phyloP scores from a whole-genome alignment of 2,888 invertebrate genomes.

The Hirtodrosophila alboralis region DNA sequence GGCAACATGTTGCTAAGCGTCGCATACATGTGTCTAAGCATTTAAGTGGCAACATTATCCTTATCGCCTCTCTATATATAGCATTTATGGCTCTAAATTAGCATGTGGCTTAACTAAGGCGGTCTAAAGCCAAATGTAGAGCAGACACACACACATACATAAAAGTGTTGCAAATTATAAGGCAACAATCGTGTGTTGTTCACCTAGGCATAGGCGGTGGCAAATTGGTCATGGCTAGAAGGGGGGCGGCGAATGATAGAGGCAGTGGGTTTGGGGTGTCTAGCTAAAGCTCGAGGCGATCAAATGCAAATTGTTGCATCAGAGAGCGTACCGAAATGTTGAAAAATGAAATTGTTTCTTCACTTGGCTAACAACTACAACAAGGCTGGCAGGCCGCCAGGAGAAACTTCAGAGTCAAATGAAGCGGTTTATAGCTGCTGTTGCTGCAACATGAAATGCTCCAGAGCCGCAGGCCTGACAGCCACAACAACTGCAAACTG shows the following conservation, averaged over 20 bases:
- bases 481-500: conserved; percentile 16
- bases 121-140: conserved; percentile 56
- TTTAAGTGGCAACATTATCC: conserved; percentile 2
- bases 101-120: conserved; percentile 34
- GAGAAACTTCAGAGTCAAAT: conserved; percentile 64
- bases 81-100: conserved; percentile 20
- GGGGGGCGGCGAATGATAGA: not conserved
- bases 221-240: conserved; percentile 45
- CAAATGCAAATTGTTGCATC: conserved; percentile 77
- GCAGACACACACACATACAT: no score
- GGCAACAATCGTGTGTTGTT: conserved; percentile 47
- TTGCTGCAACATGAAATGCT: conserved; percentile 63
- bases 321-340: conserved; percentile 53
- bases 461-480: conserved; percentile 70
- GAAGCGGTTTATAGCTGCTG: conserved; percentile 63
- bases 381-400: conserved; percentile 4
- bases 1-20: no score
- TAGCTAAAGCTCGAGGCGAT: conserved; percentile 25
- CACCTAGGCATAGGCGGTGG: conserved; percentile 50
- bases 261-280: no score
- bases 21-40: conserved; percentile 27
- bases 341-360: conserved; percentile 73
- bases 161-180: conserved; percentile 76
- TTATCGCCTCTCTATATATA: not conserved
- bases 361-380: conserved; percentile 45